Evolutionary conservation across 2,797 vertebrate genomes (phyloP).

Genomic region (Poeciliopsis infans): DNA sequence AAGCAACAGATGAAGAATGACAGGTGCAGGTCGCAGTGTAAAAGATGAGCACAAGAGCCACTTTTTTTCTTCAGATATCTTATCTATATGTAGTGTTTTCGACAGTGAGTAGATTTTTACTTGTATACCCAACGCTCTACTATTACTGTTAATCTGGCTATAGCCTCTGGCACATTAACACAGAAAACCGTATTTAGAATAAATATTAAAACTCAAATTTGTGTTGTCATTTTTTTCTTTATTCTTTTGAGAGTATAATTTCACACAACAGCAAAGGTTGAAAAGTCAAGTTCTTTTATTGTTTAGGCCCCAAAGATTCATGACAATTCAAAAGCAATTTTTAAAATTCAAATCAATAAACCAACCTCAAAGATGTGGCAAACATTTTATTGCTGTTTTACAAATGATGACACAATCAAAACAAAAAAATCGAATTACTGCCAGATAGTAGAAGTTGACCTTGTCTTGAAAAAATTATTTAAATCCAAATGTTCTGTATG

Average conservation of each 20-base stretch:
- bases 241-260: constrained; percentile 3
- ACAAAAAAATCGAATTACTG: background rate
- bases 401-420: background rate
- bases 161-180: constrained; percentile 57
- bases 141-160: constrained; percentile 35
- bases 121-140: constrained; percentile 36
- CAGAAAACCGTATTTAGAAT: constrained; percentile 50
- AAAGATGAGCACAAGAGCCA: constrained; percentile 3
- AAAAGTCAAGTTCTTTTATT: background rate
- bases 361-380: background rate
- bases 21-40: background rate
- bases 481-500: background rate
- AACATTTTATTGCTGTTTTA: background rate
- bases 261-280: constrained; percentile 3
- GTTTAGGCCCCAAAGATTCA: background rate
- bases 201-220: constrained; percentile 37
- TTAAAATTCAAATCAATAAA: background rate
- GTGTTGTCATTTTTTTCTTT: constrained; percentile 13
- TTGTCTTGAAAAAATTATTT: background rate
- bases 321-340: background rate
- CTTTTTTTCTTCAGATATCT: constrained; percentile 32
- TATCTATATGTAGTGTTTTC: constrained; percentile 8
- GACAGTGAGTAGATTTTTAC: constrained; percentile 25
- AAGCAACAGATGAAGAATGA: constrained; percentile 15
- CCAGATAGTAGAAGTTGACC: background rate